Percentiles rank a stretch among this genome's conserved stretches.
Conservation (phyloP, 2,797 vertebrate genomes). For the Cynopterus sphinx region DNA sequence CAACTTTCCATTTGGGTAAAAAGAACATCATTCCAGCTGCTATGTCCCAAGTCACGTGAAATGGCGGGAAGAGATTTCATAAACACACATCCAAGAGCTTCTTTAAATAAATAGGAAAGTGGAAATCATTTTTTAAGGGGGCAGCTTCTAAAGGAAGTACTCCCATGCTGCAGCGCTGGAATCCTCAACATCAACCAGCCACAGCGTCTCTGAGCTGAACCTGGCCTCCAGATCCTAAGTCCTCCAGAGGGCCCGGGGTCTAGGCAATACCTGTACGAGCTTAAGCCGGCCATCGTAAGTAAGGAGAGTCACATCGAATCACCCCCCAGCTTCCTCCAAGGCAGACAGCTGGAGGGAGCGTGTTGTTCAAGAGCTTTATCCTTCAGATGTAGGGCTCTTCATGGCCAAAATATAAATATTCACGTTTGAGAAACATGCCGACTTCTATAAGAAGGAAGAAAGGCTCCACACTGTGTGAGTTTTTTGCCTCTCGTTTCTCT, state of each 20-base stretch:
- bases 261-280: not conserved
- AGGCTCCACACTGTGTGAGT: not conserved
- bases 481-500: not conserved
- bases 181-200: not conserved
- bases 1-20: slow-evolving; percentile 63
- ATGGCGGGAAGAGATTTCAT: not conserved
- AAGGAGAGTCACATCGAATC: not conserved
- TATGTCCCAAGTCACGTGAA: slow-evolving; percentile 51
- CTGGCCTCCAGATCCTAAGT: not conserved
- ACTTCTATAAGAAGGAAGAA: not conserved
- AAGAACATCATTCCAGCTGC: slow-evolving; percentile 45
- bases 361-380: not conserved
- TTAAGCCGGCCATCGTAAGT: not conserved
- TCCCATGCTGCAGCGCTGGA: not conserved
- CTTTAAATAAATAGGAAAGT: slow-evolving; percentile 65
- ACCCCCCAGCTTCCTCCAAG: not conserved
- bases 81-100: slow-evolving; percentile 50
- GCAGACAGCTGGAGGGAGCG: not conserved
- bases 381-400: not conserved
- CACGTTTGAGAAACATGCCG: not conserved
- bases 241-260: not conserved
- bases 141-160: slow-evolving; percentile 37
- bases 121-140: not conserved
- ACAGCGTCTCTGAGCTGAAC: not conserved
- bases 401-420: not conserved